Percentiles rank a stretch among this genome's conserved stretches.
Conservation (phyloP, 2,113 vertebrate genomes). For the Oenanthe melanoleuca region DNA sequence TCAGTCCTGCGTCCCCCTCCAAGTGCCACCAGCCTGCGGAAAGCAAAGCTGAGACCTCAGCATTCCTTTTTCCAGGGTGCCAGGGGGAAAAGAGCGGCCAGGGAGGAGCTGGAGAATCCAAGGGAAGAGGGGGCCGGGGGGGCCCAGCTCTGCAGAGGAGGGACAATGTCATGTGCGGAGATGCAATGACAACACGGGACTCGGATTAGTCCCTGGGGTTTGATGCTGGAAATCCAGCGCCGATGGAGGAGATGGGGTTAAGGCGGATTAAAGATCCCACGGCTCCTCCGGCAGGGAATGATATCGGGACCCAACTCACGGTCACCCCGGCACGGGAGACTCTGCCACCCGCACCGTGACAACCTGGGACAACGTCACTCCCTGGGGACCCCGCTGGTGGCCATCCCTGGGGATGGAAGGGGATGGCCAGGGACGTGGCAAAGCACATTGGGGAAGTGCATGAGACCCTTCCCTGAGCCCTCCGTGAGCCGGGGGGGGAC, state of each 20-base stretch:
- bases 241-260: neutral
- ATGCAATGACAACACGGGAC: neutral
- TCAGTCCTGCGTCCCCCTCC: neutral
- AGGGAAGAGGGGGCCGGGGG: neutral
- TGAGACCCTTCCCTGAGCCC: neutral
- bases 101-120: neutral
- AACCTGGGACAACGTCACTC: neutral
- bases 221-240: neutral
- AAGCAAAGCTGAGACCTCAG: neutral
- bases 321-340: neutral
- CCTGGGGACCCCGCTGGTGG: neutral
- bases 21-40: neutral
- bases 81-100: rapidly evolving
- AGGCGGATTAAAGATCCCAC: constrained; percentile 29
- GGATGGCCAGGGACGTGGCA: neutral
- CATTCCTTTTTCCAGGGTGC: neutral
- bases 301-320: neutral
- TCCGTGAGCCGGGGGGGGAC: neutral
- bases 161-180: neutral
- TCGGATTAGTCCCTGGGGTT: neutral
- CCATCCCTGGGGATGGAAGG: neutral
- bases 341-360: neutral
- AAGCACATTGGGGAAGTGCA: rapidly evolving
- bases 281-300: neutral
- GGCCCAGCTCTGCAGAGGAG: neutral